A percentile compares a stretch with the other conserved stretches of the same genome.
These are phyloP conservation scores for Willisornis vidua DNA, from an alignment of 2,113 vertebrate species.

Conservation along the genomic window DNA sequence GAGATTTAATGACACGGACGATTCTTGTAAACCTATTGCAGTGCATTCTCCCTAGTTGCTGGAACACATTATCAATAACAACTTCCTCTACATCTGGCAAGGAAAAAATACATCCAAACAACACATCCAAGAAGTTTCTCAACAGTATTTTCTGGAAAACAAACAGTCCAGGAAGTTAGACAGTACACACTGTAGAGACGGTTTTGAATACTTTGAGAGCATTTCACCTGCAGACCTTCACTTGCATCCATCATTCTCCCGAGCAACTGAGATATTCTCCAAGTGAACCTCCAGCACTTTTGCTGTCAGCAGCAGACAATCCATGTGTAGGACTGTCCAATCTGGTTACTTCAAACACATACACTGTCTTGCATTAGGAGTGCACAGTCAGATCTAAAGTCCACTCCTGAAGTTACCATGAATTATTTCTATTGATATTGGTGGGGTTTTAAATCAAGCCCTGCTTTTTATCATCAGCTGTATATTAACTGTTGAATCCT, in stretches of 20 bases:
- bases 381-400: fast-evolving
- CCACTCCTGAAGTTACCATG: not conserved
- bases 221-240: not conserved
- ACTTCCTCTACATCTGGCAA: not conserved
- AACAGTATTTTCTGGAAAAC: not conserved
- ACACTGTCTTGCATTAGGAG: not conserved
- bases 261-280: not conserved
- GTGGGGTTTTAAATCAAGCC: not conserved
- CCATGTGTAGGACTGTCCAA: not conserved
- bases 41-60: not conserved
- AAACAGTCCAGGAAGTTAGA: not conserved
- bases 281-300: not conserved
- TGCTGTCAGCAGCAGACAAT: not conserved
- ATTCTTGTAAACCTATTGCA: not conserved
- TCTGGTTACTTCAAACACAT: not conserved
- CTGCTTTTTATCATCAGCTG: not conserved
- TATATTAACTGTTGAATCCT: not conserved
- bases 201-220: not conserved
- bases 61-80: not conserved
- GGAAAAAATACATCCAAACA: not conserved
- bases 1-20: not conserved
- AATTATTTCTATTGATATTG: not conserved
- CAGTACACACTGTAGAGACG: not conserved
- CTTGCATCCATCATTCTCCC: not conserved
- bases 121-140: not conserved